phyloP scores from a whole-genome alignment of 1,140 invertebrate genomes.

The Penaeus japonicus region DNA sequence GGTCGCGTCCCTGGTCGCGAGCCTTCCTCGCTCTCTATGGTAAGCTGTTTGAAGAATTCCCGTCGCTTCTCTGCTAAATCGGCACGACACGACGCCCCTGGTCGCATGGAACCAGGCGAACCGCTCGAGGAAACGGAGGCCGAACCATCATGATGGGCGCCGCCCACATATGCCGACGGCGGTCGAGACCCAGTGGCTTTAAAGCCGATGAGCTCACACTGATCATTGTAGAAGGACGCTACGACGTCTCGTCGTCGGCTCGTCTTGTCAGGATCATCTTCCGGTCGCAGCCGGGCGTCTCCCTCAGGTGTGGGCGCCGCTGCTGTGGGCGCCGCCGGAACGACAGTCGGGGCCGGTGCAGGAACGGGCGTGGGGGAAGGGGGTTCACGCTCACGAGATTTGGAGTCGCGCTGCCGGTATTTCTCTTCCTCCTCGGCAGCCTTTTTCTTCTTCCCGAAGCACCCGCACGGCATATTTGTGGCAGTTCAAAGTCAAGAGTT shows the following conservation, averaged over 20 bases:
- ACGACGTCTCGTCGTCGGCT: conserved; percentile 38
- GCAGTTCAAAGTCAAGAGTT: not conserved
- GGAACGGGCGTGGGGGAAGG: not conserved
- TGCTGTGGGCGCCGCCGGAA: not conserved
- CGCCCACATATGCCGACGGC: conserved; percentile 19
- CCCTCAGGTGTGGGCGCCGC: not conserved
- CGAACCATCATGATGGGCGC: not conserved
- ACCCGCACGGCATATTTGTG: conserved; percentile 40
- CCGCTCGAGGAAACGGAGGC: conserved; percentile 3
- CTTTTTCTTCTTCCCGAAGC: conserved; percentile 49
- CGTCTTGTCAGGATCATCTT: conserved; percentile 48
- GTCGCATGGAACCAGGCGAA: not conserved
- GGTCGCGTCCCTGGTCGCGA: not conserved
- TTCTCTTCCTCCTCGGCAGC: conserved; percentile 31
- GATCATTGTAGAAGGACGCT: conserved; percentile 47
- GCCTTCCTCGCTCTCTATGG: conserved; percentile 6
- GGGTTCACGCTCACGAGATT: not conserved
- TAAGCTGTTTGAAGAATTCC: conserved; percentile 47
- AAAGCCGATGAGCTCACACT: conserved; percentile 44
- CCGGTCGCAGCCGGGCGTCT: conserved; percentile 21
- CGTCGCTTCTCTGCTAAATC: conserved; percentile 42
- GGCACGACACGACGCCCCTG: conserved; percentile 23
- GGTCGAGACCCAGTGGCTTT: conserved; percentile 46
- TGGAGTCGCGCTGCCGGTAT: not conserved
- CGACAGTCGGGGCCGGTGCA: not conserved